These are phyloP conservation scores for Zoroaster sp. DNA, from an alignment of 53 echinoderm and acorn worm genomes.

Conservation along the genomic window DNA sequence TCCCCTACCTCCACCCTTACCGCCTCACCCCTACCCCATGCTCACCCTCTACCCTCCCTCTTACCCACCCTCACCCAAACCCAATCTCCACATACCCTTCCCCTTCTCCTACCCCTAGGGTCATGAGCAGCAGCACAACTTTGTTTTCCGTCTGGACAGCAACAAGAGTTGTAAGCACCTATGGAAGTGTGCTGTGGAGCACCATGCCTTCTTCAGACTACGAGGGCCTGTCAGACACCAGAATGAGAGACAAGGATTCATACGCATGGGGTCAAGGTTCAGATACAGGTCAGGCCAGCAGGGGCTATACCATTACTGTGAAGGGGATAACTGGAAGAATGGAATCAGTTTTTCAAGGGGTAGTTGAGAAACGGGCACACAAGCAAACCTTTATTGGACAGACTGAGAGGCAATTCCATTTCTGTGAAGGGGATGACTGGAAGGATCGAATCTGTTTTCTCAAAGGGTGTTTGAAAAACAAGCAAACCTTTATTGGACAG, in stretches of 20 bases:
- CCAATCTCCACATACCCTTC: too few relatives aligned
- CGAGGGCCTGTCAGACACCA: conserved; percentile 77
- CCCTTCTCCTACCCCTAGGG: conserved; percentile 50
- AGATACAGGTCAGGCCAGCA: conserved; percentile 88
- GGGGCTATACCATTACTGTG: not conserved
- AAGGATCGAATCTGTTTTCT: too few relatives aligned
- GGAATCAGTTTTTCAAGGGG: too few relatives aligned
- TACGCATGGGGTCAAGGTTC: conserved; percentile 92
- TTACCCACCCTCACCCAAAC: not conserved
- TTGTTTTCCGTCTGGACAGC: conserved; percentile 89
- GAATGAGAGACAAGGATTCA: conserved; percentile 83
- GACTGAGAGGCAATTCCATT: too few relatives aligned
- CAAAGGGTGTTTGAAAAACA: too few relatives aligned
- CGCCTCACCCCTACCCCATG: not conserved
- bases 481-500: too few relatives aligned
- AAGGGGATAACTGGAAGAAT: too few relatives aligned
- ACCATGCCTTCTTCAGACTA: conserved; percentile 97
- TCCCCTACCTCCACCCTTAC: too few relatives aligned
- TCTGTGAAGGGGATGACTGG: too few relatives aligned
- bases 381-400: too few relatives aligned
- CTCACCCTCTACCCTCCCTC: not conserved
- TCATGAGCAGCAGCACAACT: conserved; percentile 92
- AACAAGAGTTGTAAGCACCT: conserved; percentile 83
- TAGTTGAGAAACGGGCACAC: too few relatives aligned
- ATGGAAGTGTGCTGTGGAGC: conserved; percentile 98